Evolutionary conservation across 2,888 invertebrate species (phyloP).

Genomic region (Ochlodes sylvanus): DNA sequence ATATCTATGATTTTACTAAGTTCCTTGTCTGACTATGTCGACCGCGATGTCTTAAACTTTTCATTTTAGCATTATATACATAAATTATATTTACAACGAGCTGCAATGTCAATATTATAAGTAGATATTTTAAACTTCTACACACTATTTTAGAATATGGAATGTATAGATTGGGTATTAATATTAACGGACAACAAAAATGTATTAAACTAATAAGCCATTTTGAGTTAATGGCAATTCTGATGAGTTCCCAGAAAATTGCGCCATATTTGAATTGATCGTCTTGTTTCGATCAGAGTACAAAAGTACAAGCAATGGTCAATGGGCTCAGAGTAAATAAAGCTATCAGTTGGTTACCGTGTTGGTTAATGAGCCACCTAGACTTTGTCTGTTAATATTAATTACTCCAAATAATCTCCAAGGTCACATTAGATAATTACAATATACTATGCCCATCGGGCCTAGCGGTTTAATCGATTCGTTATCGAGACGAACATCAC

Average conservation of each 20-base stretch:
- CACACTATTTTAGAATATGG: constrained; percentile 63
- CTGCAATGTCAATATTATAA: constrained; percentile 61
- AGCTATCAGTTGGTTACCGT: constrained; percentile 1
- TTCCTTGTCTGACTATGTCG: constrained; percentile 47
- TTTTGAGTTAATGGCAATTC: not conserved
- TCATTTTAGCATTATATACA: constrained; percentile 69
- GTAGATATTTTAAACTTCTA: constrained; percentile 44
- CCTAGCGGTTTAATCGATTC: constrained; percentile 16
- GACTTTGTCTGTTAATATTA: constrained; percentile 32
- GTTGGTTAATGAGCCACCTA: not conserved
- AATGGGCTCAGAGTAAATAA: constrained; percentile 1
- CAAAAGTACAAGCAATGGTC: not conserved
- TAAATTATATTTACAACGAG: constrained; percentile 76
- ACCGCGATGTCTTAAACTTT: constrained; percentile 42
- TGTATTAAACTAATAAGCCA: constrained; percentile 25
- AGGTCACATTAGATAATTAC: constrained; percentile 28
- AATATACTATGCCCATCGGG: constrained; percentile 20
- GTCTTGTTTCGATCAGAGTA: not conserved
- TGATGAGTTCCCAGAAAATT: not conserved
- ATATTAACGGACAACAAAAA: constrained; percentile 54
- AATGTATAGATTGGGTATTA: constrained; percentile 73
- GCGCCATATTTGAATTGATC: not conserved
- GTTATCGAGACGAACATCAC: constrained; percentile 5
- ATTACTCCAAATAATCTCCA: constrained; percentile 35
- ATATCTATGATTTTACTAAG: constrained; percentile 46